Evolutionary conservation across 1,140 invertebrate species (phyloP).

Genomic region (Spodoptera litura): DNA sequence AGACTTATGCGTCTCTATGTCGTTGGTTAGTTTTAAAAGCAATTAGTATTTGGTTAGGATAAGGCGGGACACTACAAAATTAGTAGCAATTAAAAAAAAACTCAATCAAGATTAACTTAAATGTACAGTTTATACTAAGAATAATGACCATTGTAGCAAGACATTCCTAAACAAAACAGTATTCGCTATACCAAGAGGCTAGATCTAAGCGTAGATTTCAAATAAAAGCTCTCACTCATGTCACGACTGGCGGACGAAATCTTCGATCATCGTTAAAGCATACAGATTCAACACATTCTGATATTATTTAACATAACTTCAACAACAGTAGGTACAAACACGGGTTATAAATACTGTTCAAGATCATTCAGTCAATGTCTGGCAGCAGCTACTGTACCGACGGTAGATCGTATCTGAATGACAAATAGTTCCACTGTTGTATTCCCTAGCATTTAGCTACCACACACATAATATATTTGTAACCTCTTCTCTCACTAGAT

Average conservation of each 20-base stretch:
- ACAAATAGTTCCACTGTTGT: constrained; percentile 46
- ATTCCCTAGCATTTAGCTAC: constrained; percentile 23
- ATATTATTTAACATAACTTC: constrained; percentile 17
- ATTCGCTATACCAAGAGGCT: too few species aligned
- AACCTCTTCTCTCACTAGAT: not conserved
- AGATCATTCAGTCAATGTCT: constrained; percentile 53
- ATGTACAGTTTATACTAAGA: too few species aligned
- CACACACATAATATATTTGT: not conserved
- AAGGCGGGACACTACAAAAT: too few species aligned
- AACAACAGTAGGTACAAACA: constrained; percentile 4
- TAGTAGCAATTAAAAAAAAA: too few species aligned
- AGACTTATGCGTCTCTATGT: too few species aligned
- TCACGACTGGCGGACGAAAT: not conserved
- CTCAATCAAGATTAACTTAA: too few species aligned
- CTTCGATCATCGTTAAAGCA: not conserved
- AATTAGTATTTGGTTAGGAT: too few species aligned
- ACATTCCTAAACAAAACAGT: too few species aligned
- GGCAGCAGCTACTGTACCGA: constrained; percentile 30
- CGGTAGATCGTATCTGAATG: constrained; percentile 51
- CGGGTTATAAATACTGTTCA: constrained; percentile 47
- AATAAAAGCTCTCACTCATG: not conserved
- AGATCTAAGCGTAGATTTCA: not conserved
- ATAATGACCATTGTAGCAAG: too few species aligned
- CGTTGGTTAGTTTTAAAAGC: too few species aligned
- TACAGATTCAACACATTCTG: constrained; percentile 12